Base-by-base conservation (phyloP, 2,888 invertebrate genomes). In the Eumacrocentrus americanus region DNA sequence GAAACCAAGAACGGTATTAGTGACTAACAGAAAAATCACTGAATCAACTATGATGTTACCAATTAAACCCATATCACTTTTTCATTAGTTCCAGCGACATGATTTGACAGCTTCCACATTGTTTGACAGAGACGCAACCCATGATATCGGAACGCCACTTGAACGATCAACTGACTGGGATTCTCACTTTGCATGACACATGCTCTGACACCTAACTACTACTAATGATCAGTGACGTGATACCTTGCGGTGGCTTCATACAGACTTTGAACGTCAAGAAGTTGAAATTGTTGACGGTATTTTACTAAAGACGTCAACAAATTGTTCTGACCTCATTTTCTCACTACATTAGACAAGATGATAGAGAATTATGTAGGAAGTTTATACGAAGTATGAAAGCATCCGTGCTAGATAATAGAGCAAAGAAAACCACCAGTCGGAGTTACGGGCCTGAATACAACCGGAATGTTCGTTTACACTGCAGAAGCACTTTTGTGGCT, bases 51-150 rank as follows among this genome's bases (percentile, higher is more conserved):
- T 52, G 42, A 71, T 59, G 35, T 59, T 50, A 47, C 65, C 69
- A 62, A 69, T 58, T 58, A 61, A 61, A 74, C 75, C 76, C 75
- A 77, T 76, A 73, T 74, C 76, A 74, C 70, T 68, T 52, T 23
- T 18, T 35, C 40, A 56, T 56, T 12, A 25, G 25, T 37, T 7
- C 16, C 25, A 52, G 23, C 20, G 22, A 23, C 18, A 18, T 11
- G 12, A 37, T 37, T 37, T 29, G 25, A 48, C 20, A 38, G 22
- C 23, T 20, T 48, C 56, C 48, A 56, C 58, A 58, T 58, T 14
- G 23, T 51, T 48, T 48, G 22, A 54, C 20, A 56, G 63, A 65
- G 63, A 56, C 66, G 64, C 64, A 73, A 61, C 9, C 42, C 20
- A 42, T 42, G n/a, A n/a, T n/a, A n/a, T n/a, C n/a, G 9, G 29